These are phyloP conservation scores for Leptopilina myrica DNA, from an alignment of 2,888 invertebrate species.

Conservation along the genomic window DNA sequence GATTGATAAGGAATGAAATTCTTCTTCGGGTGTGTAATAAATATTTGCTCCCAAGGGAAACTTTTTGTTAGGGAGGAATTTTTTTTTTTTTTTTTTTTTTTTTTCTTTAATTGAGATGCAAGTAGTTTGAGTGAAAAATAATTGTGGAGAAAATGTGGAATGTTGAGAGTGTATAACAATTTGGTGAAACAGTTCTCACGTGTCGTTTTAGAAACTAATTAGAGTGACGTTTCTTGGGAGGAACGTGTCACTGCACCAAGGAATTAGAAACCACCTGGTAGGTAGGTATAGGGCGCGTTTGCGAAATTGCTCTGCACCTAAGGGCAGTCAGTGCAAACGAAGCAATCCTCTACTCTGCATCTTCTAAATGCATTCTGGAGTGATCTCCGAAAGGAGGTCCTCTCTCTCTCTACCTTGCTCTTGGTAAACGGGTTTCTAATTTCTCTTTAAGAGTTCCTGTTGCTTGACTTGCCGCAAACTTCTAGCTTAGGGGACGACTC, in stretches of 20 bases:
- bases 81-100: too few relatives aligned
- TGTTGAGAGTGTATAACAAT: background rate
- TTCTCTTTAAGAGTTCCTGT: constrained; percentile 32
- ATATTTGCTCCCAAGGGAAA: too few relatives aligned
- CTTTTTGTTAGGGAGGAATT: too few relatives aligned
- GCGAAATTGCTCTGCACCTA: constrained; percentile 34
- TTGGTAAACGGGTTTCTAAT: constrained; percentile 37
- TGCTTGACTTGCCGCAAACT: constrained; percentile 26
- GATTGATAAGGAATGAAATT: too few relatives aligned
- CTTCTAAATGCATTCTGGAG: constrained; percentile 37
- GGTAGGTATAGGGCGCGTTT: background rate
- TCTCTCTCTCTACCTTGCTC: constrained; percentile 2
- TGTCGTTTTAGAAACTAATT: constrained; percentile 31
- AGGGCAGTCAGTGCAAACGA: constrained; percentile 33
- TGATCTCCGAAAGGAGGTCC: constrained; percentile 28
- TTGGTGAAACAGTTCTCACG: background rate
- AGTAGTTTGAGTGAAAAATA: too few relatives aligned
- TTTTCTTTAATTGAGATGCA: too few relatives aligned
- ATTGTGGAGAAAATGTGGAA: too few relatives aligned
- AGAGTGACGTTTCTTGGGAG: background rate
- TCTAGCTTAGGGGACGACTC: background rate
- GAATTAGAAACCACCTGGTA: constrained; percentile 3
- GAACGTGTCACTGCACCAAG: constrained; percentile 17
- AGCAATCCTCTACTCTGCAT: constrained; percentile 29
- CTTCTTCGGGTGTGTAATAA: too few relatives aligned